Base-by-base conservation (phyloP, 2,113 vertebrate genomes). In the Greenwoodochromis staneri region DNA sequence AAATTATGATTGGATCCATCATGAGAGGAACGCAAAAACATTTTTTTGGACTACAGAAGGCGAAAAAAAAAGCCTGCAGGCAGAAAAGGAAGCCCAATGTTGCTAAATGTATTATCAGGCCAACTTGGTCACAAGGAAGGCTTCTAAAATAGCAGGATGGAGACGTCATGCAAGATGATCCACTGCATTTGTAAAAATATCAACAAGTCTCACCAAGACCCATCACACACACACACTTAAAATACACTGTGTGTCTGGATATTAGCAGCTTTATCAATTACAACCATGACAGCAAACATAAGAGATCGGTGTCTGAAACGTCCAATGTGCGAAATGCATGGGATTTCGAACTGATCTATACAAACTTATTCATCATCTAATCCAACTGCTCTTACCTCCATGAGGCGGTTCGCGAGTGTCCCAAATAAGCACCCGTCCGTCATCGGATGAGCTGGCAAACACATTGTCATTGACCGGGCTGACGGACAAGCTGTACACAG, bases 381-480 rank as follows among this genome's bases (percentile, higher is more conserved):
- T 59, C 8, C 34, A 12, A 14, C 63, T 38, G 9, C 2, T 3
- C 91, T 93, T 82, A 99, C 98, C 98, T 97, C 98, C 98, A 40
- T 98, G 98, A 3, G 98, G 98, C n/a, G 98, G 98, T 82, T 98
- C 98, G 27, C 98, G 96, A 47, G 98, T 99, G 95, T 99, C 98
- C 99, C 99, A 99, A n/a, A 99, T 99, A 17, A 99, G 98, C 88
- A 99, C 98, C 1, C 98, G 96, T 9, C 98, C 99, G 81, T 99
- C 98, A 49, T 99, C 99, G 5, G 99, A 99, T 2, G 99, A 99
- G 87, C 98, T 99, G 91, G 99, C 98, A 81, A 99, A 99, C 92
- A 99, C 98, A 82, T 99, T 99, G 95, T 99, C 98, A 73, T 99
- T 99, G 66, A 99, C 98, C 2, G 98, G 99, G 89, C 98, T 99